These are phyloP conservation scores for Metopolophium dirhodum DNA, from an alignment of 1,140 invertebrate genomes.

Conservation along the genomic window DNA sequence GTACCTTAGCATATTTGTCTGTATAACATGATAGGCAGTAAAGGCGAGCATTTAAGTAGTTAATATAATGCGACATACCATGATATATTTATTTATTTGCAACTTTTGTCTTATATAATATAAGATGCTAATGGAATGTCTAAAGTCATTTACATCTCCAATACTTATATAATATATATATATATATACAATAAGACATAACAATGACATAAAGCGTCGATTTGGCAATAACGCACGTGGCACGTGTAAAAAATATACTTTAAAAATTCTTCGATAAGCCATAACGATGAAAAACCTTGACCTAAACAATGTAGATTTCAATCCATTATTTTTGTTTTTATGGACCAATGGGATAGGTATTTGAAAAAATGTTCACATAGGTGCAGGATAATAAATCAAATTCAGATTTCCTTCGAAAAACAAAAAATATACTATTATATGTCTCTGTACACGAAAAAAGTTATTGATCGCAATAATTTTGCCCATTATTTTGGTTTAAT, in stretches of 20 bases:
- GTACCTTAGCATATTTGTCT: neutral
- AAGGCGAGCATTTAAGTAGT: neutral
- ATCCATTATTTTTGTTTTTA: neutral
- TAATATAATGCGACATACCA: neutral
- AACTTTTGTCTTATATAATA: neutral
- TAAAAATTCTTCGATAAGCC: neutral
- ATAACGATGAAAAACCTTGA: slow-evolving; percentile 13
- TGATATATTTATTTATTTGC: neutral
- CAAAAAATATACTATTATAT: neutral
- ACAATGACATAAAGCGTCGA: neutral
- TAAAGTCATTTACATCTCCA: neutral
- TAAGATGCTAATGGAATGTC: too few species aligned
- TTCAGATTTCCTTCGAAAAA: slow-evolving; percentile 7
- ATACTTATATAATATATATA: neutral
- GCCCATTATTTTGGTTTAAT: neutral
- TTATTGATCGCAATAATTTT: neutral
- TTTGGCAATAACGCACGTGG: neutral
- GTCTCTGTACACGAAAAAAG: neutral
- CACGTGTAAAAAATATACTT: neutral
- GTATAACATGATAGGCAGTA: neutral
- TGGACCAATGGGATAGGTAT: neutral
- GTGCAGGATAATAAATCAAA: neutral
- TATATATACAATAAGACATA: neutral
- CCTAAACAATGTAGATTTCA: neutral
- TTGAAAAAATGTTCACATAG: neutral